Percentiles rank a stretch among this genome's conserved stretches.
Conservation (phyloP, 2,888 invertebrate genomes). For the Netelia inedita region DNA sequence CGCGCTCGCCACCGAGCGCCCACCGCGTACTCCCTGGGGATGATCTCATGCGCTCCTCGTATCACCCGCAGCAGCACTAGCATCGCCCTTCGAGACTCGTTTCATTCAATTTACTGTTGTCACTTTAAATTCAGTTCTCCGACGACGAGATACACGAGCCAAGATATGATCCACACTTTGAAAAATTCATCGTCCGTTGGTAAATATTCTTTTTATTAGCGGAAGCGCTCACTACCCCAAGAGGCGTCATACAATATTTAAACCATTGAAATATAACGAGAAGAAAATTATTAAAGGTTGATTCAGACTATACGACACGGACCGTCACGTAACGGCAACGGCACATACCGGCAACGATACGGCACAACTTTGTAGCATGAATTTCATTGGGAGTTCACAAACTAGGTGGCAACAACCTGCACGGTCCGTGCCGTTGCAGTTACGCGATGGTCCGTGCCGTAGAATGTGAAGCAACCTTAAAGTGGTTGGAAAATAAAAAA, state of each 20-base stretch:
- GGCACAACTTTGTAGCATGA: too few relatives aligned
- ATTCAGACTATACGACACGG: too few relatives aligned
- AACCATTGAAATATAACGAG: background rate
- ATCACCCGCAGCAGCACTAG: constrained; percentile 56
- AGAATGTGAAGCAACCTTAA: too few relatives aligned
- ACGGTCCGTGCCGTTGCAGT: too few relatives aligned
- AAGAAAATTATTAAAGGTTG: background rate
- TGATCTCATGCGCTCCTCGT: constrained; percentile 61
- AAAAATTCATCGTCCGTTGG: background rate
- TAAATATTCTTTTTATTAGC: background rate
- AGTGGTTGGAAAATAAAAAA: too few relatives aligned
- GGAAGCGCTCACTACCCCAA: background rate
- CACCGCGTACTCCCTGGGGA: constrained; percentile 63
- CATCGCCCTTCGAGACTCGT: constrained; percentile 65
- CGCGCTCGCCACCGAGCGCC: constrained; percentile 52
- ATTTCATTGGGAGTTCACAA: too few relatives aligned
- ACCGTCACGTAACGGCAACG: too few relatives aligned
- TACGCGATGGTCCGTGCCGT: too few relatives aligned
- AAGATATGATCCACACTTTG: constrained; percentile 33
- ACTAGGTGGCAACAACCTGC: too few relatives aligned
- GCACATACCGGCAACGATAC: too few relatives aligned
- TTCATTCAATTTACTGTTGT: constrained; percentile 67
- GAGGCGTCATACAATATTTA: background rate
- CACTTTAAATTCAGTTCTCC: constrained; percentile 61
- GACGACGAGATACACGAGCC: constrained; percentile 13